Evolutionary conservation across 2,797 vertebrate genomes (phyloP).

Genomic region (Eospalax fontanierii): DNA sequence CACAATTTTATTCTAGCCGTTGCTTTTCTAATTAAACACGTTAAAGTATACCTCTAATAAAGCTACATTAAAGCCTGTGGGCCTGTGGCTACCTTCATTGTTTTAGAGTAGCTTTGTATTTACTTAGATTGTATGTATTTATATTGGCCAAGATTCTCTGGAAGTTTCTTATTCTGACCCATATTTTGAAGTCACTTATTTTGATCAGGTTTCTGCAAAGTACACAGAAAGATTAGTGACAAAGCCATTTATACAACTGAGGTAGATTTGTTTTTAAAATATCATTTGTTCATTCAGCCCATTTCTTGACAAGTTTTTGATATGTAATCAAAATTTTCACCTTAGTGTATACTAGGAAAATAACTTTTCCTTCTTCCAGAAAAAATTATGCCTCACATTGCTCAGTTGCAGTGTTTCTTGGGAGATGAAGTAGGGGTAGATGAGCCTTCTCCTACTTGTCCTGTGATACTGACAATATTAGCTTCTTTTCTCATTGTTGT

Average conservation of each 20-base stretch:
- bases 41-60: neutral
- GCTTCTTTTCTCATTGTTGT: too few species aligned
- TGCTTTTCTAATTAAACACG: neutral
- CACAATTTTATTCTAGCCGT: neutral
- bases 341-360: conserved; percentile 21
- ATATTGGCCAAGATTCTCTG: neutral
- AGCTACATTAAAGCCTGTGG: neutral
- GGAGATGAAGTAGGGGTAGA: neutral
- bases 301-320: neutral
- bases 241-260: neutral
- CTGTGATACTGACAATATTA: neutral
- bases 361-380: neutral
- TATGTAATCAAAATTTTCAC: neutral
- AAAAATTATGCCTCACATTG: neutral
- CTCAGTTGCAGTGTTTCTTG: neutral
- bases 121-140: neutral
- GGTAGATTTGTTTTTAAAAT: neutral
- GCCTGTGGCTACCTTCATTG: neutral
- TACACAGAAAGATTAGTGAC: neutral
- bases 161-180: neutral
- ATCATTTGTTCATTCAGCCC: neutral
- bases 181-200: neutral
- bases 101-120: neutral
- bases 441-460: neutral
- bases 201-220: neutral